These are phyloP conservation scores for Pachyramphus minor DNA, from an alignment of 2,113 vertebrate species.

Conservation along the genomic window DNA sequence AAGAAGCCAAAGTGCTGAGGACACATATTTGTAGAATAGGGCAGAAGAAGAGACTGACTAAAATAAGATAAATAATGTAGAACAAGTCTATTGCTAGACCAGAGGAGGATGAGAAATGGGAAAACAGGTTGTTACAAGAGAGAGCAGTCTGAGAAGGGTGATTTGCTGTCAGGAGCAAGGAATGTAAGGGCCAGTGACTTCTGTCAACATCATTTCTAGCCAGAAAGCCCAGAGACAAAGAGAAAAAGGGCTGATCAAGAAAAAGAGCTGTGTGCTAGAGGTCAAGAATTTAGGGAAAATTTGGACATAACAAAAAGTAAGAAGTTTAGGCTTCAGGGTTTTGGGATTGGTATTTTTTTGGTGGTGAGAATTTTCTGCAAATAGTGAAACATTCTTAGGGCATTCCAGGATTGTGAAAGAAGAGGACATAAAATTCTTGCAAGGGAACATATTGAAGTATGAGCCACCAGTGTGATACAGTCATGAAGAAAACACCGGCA, in stretches of 20 bases:
- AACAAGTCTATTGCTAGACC: background rate
- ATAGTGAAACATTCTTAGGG: background rate
- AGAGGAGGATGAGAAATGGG: background rate
- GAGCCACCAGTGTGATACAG: background rate
- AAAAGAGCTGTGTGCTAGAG: background rate
- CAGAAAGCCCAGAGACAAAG: background rate
- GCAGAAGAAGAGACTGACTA: background rate
- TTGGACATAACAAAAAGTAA: background rate
- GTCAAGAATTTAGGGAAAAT: background rate
- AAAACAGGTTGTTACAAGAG: background rate
- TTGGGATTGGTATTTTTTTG: accelerated
- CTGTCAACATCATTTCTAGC: background rate
- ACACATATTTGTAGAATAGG: background rate
- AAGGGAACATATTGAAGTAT: background rate
- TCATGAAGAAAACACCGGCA: background rate
- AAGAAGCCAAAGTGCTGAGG: background rate
- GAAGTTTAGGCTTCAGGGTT: background rate
- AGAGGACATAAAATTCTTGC: background rate
- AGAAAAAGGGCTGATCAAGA: background rate
- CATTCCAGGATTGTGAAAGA: background rate
- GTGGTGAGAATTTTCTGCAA: background rate
- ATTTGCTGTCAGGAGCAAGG: background rate
- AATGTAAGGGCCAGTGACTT: background rate
- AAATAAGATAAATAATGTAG: background rate
- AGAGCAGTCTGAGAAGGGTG: background rate